These are phyloP conservation scores for Eupristina koningsbergeri DNA, from an alignment of 1,140 invertebrate species.

Conservation along the genomic window DNA sequence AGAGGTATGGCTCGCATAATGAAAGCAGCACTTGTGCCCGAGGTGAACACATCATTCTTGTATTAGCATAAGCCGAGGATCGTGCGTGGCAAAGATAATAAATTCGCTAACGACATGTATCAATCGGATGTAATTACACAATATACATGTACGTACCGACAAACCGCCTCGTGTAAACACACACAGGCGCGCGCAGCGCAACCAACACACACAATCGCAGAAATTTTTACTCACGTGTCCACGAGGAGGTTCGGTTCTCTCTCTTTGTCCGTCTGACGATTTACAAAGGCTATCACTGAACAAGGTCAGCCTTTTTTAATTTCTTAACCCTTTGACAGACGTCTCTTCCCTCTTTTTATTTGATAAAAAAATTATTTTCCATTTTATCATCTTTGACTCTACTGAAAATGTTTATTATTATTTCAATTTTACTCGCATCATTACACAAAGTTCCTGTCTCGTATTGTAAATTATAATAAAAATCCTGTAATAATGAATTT, in stretches of 20 bases:
- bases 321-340: background rate
- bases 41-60: background rate
- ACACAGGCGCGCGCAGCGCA: background rate
- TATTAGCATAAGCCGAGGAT: background rate
- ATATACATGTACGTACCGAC: background rate
- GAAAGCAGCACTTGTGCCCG: background rate
- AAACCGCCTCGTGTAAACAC: background rate
- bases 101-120: slow-evolving; percentile 30
- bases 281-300: slow-evolving; percentile 12
- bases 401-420: too few relatives aligned
- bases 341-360: background rate
- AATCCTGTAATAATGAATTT: too few relatives aligned
- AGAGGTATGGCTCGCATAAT: background rate
- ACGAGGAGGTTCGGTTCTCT: background rate
- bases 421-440: too few relatives aligned
- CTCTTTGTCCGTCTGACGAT: background rate
- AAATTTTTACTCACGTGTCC: background rate
- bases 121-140: slow-evolving; percentile 8
- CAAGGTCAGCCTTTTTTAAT: slow-evolving; percentile 10
- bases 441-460: too few relatives aligned
- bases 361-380: background rate
- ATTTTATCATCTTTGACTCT: background rate
- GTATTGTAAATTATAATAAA: too few relatives aligned
- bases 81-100: slow-evolving; percentile 20
- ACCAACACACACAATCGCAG: background rate